Evolutionary conservation across 2,113 vertebrate species (phyloP), one percentile per base, ranked within the genome.

Genomic region (Poeciliopsis turrubarensis): DNA sequence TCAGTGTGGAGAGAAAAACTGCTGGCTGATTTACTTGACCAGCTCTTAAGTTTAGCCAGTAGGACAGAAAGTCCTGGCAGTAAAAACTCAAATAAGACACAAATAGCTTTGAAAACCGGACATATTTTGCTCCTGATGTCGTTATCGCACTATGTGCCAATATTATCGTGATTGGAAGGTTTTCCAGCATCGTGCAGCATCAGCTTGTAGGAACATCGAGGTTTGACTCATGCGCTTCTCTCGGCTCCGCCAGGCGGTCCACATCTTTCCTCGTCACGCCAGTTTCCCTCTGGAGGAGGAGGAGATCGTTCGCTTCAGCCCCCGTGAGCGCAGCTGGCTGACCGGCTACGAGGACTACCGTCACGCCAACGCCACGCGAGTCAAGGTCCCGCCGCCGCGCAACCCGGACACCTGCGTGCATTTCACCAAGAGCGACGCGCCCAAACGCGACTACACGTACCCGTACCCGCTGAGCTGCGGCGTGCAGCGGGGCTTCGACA

Each of bases 301-400:
- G 71, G 97, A 98, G 87, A 95, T 98, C 0, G 96, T 97, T 4
- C 96, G 96, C 71, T 97, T 99, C 91, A 98, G 97, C 87, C 97
- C 97, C 9, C 92, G 96, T 7, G 97, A 98, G 83, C 95, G 95
- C 69, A 92, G 95, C 81, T 99, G 97, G 98, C 93, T 98, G 88
- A 97, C 96, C 0, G 96, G 97, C 39, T 99, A 99, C 0, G 98
- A 95, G 94, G 98, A 99, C 79, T 99, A 99, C 80, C 95, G 97
- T 30, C 96, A 97, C 22, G 95, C 96, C 26, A 95, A 95, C 0
- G 87, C 95, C 14, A 72, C 85, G 0, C 86, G 95, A 3, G 94
- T 92, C 65, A 96, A 96, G 74, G 89, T 92, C 73, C 79, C 91
- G 3, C 96, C 92, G 73, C 51, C 86, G 0, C 94, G 94, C 7